These are phyloP conservation scores for Monochamus saltuarius DNA, from an alignment of 1,140 invertebrate species.

Conservation along the genomic window DNA sequence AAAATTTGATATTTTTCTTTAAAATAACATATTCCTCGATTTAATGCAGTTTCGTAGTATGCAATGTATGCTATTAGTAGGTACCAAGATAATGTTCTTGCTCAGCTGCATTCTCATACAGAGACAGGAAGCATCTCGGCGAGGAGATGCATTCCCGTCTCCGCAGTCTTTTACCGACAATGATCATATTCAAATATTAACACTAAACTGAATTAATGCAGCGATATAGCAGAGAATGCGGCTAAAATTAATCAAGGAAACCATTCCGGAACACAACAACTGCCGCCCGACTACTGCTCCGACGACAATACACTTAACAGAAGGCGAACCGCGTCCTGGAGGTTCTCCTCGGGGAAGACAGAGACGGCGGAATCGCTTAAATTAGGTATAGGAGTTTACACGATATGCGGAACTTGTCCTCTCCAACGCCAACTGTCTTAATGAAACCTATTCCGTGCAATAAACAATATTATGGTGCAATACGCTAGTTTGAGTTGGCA, in stretches of 20 bases:
- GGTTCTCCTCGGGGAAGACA: background rate
- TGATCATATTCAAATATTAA: background rate
- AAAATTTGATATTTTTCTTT: too few relatives aligned
- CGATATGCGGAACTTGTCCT: conserved; percentile 13
- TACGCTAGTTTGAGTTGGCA: conserved; percentile 3
- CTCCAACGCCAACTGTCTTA: conserved; percentile 11
- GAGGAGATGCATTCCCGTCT: too few relatives aligned
- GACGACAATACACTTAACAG: conserved; percentile 2
- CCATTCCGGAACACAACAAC: conserved; percentile 11
- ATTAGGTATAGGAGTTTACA: conserved; percentile 12
- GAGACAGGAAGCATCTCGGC: too few relatives aligned
- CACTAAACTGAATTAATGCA: conserved; percentile 1
- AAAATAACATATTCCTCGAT: too few relatives aligned
- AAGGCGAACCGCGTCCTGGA: background rate
- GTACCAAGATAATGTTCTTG: too few relatives aligned
- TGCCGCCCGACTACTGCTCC: conserved; percentile 3
- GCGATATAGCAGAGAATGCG: background rate
- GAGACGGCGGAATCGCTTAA: background rate
- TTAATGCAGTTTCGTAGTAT: too few relatives aligned
- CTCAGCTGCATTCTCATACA: too few relatives aligned
- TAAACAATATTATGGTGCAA: conserved; percentile 16
- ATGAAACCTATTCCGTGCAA: conserved; percentile 12
- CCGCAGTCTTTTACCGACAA: too few relatives aligned
- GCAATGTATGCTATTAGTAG: too few relatives aligned
- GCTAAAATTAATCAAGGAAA: conserved; percentile 19